These are phyloP conservation scores for Endotricha flammealis DNA, from an alignment of 2,888 invertebrate genomes.

Conservation along the genomic window DNA sequence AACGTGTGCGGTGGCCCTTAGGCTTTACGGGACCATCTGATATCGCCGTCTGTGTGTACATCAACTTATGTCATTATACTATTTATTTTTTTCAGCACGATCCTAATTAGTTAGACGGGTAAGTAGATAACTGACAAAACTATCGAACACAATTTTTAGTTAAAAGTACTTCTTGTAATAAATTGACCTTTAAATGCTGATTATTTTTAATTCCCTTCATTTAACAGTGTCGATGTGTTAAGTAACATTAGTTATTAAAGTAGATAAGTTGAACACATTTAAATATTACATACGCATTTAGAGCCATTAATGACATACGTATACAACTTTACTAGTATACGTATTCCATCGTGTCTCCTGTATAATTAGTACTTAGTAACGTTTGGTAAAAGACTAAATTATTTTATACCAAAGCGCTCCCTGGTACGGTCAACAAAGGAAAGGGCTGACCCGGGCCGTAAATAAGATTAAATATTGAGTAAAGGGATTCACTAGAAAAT, in stretches of 20 bases:
- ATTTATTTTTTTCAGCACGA: neutral
- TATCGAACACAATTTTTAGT: neutral
- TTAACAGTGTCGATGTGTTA: neutral
- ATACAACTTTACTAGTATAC: too few relatives aligned
- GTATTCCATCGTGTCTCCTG: too few relatives aligned
- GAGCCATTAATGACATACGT: too few relatives aligned
- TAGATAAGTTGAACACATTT: too few relatives aligned
- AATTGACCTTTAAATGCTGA: neutral
- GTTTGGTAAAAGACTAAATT: too few relatives aligned
- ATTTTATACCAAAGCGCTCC: too few relatives aligned
- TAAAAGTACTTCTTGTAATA: neutral
- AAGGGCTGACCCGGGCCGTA: too few relatives aligned
- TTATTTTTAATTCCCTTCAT: neutral
- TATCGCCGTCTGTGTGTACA: neutral
- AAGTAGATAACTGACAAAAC: neutral
- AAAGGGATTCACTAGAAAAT: too few relatives aligned
- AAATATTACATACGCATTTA: too few relatives aligned
- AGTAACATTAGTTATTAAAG: neutral
- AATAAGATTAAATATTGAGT: too few relatives aligned
- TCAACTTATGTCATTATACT: constrained; percentile 19
- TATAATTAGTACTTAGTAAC: too few relatives aligned
- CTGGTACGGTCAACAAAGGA: too few relatives aligned
- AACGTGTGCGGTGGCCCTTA: constrained; percentile 60
- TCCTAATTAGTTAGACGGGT: neutral
- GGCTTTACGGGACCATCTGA: constrained; percentile 13